Percentiles rank a stretch among this genome's conserved stretches.
These are phyloP conservation scores for Sterna hirundo DNA, from an alignment of 2,113 vertebrate genomes.

Conservation along the genomic window DNA sequence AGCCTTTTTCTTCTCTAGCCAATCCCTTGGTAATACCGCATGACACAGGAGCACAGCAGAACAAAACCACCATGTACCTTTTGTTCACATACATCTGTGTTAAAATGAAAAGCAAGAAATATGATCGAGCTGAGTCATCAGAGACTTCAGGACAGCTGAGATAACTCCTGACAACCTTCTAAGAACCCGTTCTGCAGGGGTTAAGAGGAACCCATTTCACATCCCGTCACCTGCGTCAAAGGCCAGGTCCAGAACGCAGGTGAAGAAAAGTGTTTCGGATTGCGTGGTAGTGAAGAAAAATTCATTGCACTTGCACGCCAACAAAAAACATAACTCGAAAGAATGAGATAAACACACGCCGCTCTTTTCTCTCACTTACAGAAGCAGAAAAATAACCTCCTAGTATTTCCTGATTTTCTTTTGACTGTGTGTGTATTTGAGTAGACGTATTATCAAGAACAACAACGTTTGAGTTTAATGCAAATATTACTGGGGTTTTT, in stretches of 20 bases:
- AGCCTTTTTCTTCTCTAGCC: neutral
- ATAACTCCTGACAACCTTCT: neutral
- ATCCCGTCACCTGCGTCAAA: neutral
- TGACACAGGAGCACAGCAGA: neutral
- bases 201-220: neutral
- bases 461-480: neutral
- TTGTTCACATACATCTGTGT: neutral
- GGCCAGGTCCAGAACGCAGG: neutral
- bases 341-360: neutral
- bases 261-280: neutral
- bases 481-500: neutral
- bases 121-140: neutral
- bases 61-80: rapidly evolving
- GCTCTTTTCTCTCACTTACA: neutral
- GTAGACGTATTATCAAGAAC: neutral
- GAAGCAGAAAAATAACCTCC: neutral
- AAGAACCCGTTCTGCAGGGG: rapidly evolving
- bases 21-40: neutral
- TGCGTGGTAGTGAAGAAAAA: neutral
- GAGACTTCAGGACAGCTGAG: neutral
- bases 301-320: neutral
- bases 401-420: neutral
- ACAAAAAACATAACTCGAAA: neutral
- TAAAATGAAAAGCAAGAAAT: neutral
- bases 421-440: neutral